Conservation (phyloP, 2,888 invertebrate genomes). For the Amiota mariae region DNA sequence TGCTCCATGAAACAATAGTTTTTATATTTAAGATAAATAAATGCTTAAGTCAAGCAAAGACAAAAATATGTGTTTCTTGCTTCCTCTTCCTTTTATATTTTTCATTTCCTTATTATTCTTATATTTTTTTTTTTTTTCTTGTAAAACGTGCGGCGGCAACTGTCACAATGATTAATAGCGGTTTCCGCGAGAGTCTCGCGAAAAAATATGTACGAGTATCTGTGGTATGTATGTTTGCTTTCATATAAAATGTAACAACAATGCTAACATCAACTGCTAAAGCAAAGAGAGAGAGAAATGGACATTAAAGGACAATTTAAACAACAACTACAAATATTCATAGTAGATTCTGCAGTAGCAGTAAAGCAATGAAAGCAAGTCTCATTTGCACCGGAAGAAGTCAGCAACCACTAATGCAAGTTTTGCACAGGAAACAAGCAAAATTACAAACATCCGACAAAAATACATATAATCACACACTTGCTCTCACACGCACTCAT, state of each 20-base stretch:
- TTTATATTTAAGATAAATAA: background rate
- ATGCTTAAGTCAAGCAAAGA: background rate
- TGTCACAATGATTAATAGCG: constrained; percentile 61
- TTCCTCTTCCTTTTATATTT: constrained; percentile 29
- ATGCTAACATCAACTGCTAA: constrained; percentile 7
- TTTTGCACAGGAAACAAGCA: constrained; percentile 71
- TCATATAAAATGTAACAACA: constrained; percentile 34
- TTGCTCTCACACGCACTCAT: constrained; percentile 46
- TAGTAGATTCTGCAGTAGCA: constrained; percentile 3
- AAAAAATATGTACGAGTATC: constrained; percentile 17
- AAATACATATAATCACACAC: constrained; percentile 56
- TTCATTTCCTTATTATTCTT: background rate
- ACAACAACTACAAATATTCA: constrained; percentile 9
- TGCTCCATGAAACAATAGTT: background rate
- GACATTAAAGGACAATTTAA: constrained; percentile 7
- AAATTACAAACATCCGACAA: constrained; percentile 73
- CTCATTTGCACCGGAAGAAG: constrained; percentile 69
- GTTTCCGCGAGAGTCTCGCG: constrained; percentile 37
- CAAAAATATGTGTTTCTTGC: constrained; percentile 2
- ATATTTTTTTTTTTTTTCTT: background rate
- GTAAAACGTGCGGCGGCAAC: constrained; percentile 17
- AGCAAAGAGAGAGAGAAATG: constrained; percentile 28
- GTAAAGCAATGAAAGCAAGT: constrained; percentile 2
- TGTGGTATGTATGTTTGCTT: constrained; percentile 8
- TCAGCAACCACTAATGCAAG: constrained; percentile 70